Percentiles rank a stretch among this genome's conserved stretches.
Evolutionary conservation across 92 coral and sea anemone genomes (phyloP).

Genomic region (Plumapathes pennacea): DNA sequence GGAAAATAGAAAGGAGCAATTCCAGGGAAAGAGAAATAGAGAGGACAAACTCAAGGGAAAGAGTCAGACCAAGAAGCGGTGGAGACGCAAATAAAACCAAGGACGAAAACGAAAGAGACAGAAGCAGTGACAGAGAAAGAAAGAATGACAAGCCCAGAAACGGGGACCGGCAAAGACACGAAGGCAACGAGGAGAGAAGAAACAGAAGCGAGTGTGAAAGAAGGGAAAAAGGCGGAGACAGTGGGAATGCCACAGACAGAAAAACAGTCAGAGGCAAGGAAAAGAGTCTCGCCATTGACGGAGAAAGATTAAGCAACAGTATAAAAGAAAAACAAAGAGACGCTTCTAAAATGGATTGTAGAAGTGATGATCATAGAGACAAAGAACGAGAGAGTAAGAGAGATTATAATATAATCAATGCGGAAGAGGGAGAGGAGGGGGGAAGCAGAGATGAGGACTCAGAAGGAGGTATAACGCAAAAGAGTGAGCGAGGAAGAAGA

Average conservation of each 20-base stretch:
- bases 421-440: too few species aligned
- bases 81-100: neutral
- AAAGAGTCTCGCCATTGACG: too few species aligned
- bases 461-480: too few species aligned
- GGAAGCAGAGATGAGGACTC: too few species aligned
- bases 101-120: neutral
- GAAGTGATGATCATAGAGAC: too few species aligned
- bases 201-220: neutral
- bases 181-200: neutral
- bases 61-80: neutral
- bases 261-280: too few species aligned
- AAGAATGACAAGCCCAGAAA: neutral
- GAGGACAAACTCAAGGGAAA: neutral
- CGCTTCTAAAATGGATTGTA: too few species aligned
- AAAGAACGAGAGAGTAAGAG: too few species aligned
- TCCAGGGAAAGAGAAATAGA: neutral
- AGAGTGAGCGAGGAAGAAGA: too few species aligned
- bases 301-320: too few species aligned
- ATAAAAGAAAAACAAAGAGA: too few species aligned
- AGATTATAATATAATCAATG: too few species aligned
- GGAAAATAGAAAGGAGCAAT: neutral
- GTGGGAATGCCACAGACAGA: neutral
- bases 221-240: neutral
- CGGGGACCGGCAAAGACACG: neutral
- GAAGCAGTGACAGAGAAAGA: neutral